Evolutionary conservation across 2,888 invertebrate genomes (phyloP).

Genomic region (Digitonthophagus gazella): DNA sequence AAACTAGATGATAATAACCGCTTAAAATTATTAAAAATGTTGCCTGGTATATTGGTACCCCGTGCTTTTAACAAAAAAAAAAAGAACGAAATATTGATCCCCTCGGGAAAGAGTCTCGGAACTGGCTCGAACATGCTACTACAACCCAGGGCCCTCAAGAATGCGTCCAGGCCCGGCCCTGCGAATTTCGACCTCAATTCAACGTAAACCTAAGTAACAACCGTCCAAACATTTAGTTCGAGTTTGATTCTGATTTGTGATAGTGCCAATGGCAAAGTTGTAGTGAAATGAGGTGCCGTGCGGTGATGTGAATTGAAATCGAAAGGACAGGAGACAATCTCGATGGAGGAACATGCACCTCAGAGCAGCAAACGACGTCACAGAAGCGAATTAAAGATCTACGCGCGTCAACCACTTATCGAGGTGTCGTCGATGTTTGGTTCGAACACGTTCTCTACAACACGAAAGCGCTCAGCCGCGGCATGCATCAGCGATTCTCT

Average conservation of each 20-base stretch:
- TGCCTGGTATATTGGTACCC: slow-evolving; percentile 32
- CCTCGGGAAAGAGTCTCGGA: background rate
- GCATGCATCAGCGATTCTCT: background rate
- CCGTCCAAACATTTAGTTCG: slow-evolving; percentile 23
- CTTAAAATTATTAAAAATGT: slow-evolving; percentile 21
- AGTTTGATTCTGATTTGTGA: no score
- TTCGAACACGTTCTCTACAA: background rate
- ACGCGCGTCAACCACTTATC: background rate
- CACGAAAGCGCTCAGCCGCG: background rate
- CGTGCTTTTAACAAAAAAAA: slow-evolving; percentile 28
- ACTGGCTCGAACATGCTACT: slow-evolving; percentile 31
- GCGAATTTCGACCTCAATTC: slow-evolving; percentile 38
- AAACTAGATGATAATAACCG: background rate
- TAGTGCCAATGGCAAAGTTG: no score
- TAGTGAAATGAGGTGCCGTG: background rate
- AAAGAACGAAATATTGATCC: background rate
- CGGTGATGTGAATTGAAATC: slow-evolving; percentile 6
- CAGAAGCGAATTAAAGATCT: background rate
- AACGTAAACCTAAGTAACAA: slow-evolving; percentile 17
- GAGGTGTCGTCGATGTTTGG: background rate
- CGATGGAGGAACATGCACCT: background rate
- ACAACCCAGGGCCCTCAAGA: slow-evolving; percentile 30
- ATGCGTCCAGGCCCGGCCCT: slow-evolving; percentile 43
- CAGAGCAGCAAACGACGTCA: background rate
- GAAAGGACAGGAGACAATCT: background rate